Conservation (phyloP, 2,888 invertebrate species). For the Tridacna crocea region DNA sequence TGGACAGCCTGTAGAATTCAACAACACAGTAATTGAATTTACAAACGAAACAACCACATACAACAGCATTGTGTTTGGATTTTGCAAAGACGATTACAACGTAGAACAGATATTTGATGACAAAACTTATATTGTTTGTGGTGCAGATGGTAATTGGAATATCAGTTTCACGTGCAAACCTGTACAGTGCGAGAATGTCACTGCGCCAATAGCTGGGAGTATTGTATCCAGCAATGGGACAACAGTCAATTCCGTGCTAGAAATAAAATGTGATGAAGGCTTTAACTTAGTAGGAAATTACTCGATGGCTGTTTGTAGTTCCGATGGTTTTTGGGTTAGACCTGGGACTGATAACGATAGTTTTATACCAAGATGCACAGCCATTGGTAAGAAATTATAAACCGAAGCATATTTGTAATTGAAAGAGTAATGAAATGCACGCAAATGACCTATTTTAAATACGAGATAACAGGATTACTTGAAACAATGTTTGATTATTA, state of each 20-base stretch:
- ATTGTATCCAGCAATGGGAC: slow-evolving; percentile 8
- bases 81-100: background rate
- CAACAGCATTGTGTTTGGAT: background rate
- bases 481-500: too few species aligned
- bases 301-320: background rate
- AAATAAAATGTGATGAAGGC: slow-evolving; percentile 21
- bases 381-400: background rate
- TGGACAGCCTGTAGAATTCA: background rate
- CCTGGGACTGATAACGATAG: background rate
- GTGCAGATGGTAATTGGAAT: slow-evolving; percentile 9
- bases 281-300: slow-evolving; percentile 5
- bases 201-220: background rate
- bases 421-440: too few species aligned
- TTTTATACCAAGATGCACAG: background rate
- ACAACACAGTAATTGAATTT: background rate
- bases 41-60: background rate
- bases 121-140: background rate
- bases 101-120: slow-evolving; percentile 5
- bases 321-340: background rate
- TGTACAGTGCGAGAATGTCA: background rate
- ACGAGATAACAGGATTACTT: too few species aligned
- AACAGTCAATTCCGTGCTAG: background rate
- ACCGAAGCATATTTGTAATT: too few species aligned
- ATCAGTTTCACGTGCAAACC: slow-evolving; percentile 5
- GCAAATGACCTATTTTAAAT: too few species aligned